Conservation (phyloP, 2,113 vertebrate species). For the Halcyon senegalensis region DNA sequence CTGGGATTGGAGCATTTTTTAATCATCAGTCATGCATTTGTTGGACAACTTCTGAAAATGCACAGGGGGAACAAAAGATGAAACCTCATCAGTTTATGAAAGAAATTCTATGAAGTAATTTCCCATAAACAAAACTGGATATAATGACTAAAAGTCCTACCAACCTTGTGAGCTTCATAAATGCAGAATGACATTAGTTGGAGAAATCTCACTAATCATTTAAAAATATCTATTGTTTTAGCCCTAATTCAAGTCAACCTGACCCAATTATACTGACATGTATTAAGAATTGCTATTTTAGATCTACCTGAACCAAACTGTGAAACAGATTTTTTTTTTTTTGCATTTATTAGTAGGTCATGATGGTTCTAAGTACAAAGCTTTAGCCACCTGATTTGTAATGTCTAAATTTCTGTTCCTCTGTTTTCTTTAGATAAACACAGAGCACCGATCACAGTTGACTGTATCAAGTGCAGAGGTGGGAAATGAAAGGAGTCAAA, state of each 20-base stretch:
- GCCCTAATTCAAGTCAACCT: neutral
- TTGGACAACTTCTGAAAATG: neutral
- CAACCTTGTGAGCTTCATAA: neutral
- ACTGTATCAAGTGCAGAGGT: neutral
- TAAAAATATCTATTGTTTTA: neutral
- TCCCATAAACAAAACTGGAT: neutral
- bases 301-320: neutral
- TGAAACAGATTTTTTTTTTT: neutral
- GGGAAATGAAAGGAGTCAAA: slow-evolving; percentile 46
- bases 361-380: neutral
- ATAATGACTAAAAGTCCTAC: neutral
- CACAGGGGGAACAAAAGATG: neutral
- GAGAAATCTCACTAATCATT: neutral
- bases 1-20: neutral
- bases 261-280: neutral
- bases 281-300: neutral
- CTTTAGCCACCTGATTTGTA: neutral
- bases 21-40: neutral
- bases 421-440: slow-evolving; percentile 52
- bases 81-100: neutral
- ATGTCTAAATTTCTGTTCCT: neutral
- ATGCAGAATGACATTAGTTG: neutral
- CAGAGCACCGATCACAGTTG: slow-evolving; percentile 12
- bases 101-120: neutral
- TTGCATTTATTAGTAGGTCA: neutral